Conservation (phyloP, 1,140 invertebrate species). For the Bombus terrestris region DNA sequence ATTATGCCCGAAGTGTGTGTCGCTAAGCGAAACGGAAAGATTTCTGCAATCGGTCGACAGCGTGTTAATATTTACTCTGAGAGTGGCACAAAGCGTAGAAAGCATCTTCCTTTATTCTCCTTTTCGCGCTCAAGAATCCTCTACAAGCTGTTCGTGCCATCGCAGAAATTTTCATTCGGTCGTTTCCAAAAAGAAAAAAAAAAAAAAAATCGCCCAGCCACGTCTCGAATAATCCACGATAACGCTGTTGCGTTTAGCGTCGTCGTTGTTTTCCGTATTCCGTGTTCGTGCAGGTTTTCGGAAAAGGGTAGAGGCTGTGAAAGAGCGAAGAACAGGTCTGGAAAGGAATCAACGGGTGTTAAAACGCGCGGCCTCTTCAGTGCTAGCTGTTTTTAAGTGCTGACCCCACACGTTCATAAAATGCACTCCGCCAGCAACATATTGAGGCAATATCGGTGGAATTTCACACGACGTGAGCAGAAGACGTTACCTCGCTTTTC, state of each 20-base stretch:
- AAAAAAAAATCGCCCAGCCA: too few species aligned
- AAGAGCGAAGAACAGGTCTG: not conserved
- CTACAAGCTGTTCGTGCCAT: too few species aligned
- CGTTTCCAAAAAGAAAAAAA: not conserved
- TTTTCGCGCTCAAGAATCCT: not conserved
- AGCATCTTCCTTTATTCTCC: not conserved
- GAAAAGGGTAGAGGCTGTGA: not conserved
- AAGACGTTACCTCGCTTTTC: slow-evolving; percentile 30
- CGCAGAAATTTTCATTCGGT: not conserved
- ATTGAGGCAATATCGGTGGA: slow-evolving; percentile 48
- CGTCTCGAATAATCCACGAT: not conserved
- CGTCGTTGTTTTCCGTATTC: not conserved
- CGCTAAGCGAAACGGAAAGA: too few species aligned
- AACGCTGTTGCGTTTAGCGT: not conserved
- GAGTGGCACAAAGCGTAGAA: not conserved
- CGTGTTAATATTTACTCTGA: too few species aligned
- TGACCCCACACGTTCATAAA: slow-evolving; percentile 36
- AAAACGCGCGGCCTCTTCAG: slow-evolving; percentile 3
- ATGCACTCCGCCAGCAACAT: slow-evolving; percentile 46
- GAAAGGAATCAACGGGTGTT: not conserved
- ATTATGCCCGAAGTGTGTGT: too few species aligned
- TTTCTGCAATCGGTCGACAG: too few species aligned
- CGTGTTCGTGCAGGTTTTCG: not conserved
- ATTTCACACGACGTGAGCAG: slow-evolving; percentile 39
- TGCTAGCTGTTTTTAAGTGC: slow-evolving; percentile 38